phyloP scores from a whole-genome alignment of 2,113 vertebrate species.

The Arvicanthis niloticus region DNA sequence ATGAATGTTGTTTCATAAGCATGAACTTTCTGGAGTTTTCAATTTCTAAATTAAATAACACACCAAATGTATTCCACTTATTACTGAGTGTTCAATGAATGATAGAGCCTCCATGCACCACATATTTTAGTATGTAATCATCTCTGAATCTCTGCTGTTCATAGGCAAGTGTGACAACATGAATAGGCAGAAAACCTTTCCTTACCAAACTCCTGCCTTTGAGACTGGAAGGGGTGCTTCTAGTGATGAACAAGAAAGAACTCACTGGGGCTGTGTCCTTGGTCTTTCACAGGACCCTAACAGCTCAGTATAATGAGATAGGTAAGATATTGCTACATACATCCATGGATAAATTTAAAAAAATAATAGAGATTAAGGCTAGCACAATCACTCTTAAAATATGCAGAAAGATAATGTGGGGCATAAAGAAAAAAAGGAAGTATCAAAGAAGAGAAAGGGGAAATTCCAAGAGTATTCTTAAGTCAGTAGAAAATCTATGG shows the following conservation, averaged over 20 bases:
- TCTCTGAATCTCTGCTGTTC: neutral
- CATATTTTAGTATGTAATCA: neutral
- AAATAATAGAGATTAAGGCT: too few species aligned
- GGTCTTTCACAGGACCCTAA: neutral
- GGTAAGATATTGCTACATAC: too few species aligned
- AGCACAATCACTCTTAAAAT: neutral
- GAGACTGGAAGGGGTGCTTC: accelerated
- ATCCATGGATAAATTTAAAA: neutral
- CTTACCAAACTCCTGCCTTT: neutral
- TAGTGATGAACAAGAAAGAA: accelerated
- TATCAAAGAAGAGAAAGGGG: neutral
- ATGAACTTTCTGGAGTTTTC: neutral
- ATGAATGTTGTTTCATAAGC: neutral
- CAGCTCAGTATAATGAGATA: neutral
- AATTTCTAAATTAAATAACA: neutral
- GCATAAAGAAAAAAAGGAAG: neutral
- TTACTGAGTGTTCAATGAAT: neutral
- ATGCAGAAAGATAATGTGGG: neutral
- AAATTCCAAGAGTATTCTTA: neutral
- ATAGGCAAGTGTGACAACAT: neutral
- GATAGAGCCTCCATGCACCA: accelerated
- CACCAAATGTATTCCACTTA: neutral
- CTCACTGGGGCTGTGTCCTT: neutral
- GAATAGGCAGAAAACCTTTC: neutral
- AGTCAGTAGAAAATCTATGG: neutral